phyloP scores from a whole-genome alignment of 2,797 vertebrate genomes.

The Sebastes glaucus region DNA sequence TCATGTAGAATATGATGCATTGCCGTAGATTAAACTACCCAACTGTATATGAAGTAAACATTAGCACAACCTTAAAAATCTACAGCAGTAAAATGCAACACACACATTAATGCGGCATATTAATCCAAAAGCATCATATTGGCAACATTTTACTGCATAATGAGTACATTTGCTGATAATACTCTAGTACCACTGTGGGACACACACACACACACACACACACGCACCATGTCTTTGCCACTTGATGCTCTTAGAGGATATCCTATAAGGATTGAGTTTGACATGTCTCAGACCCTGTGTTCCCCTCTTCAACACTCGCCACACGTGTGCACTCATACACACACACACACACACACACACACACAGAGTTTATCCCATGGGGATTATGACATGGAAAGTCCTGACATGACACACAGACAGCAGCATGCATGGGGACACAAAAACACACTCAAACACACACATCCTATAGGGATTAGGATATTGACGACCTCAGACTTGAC shows the following conservation, averaged over 20 bases:
- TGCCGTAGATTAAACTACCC: background rate
- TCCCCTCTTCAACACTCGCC: background rate
- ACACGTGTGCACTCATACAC: background rate
- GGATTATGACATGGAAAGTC: conserved; percentile 65
- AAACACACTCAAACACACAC: background rate
- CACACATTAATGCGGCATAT: background rate
- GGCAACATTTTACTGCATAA: background rate
- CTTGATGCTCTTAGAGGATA: conserved; percentile 56
- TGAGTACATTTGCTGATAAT: background rate
- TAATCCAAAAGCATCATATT: background rate
- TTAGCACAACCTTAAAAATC: background rate
- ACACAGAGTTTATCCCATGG: conserved; percentile 37
- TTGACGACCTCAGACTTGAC: conserved; percentile 41
- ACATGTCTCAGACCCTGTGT: conserved; percentile 42
- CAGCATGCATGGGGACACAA: background rate
- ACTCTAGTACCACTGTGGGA: too few species aligned
- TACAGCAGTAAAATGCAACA: background rate
- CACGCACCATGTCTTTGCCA: conserved; percentile 15
- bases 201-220: background rate
- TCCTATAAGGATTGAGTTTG: conserved; percentile 40
- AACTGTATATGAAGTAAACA: background rate
- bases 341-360: conserved; percentile 4
- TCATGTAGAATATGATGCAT: too few species aligned
- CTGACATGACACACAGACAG: conserved; percentile 20
- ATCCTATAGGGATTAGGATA: conserved; percentile 39